These are phyloP conservation scores for Caenorhabditis angaria DNA, from an alignment of 2,888 invertebrate species.

Conservation along the genomic window DNA sequence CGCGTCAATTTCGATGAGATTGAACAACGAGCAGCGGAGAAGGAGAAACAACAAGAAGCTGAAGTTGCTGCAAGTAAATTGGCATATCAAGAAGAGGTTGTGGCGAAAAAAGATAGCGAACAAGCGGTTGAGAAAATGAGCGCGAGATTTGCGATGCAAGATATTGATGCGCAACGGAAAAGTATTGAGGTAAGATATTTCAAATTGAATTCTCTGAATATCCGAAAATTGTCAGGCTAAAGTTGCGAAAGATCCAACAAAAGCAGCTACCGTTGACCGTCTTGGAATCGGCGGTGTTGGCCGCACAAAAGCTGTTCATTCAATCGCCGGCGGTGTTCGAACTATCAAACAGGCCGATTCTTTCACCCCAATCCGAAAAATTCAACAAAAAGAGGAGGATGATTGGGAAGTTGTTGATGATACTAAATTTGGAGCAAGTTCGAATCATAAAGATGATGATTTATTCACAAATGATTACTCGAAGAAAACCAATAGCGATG, in stretches of 20 bases:
- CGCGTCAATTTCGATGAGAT: conserved; percentile 90
- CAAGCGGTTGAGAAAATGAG: conserved; percentile 68
- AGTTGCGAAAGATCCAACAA: conserved; percentile 80
- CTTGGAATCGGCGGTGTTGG: conserved; percentile 84
- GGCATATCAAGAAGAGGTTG: conserved; percentile 41
- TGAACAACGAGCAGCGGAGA: conserved; percentile 87
- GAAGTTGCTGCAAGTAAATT: conserved; percentile 47
- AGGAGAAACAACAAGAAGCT: conserved; percentile 78
- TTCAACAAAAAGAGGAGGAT: conserved; percentile 49
- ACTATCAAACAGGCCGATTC: conserved; percentile 60
- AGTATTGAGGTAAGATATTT: conserved; percentile 68
- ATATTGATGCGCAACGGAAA: conserved; percentile 76
- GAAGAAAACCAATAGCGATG: conserved; percentile 55
- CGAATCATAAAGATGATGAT: conserved; percentile 46
- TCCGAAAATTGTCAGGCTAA: conserved; percentile 41
- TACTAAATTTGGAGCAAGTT: conserved; percentile 4
- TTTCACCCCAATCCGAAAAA: conserved; percentile 21
- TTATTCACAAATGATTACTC: conserved; percentile 49
- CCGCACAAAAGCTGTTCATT: conserved; percentile 58
- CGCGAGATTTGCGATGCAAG: conserved; percentile 81
- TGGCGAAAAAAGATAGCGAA: conserved; percentile 21
- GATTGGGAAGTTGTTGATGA: conserved; percentile 69
- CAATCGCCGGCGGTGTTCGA: conserved; percentile 65
- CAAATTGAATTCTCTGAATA: not conserved
- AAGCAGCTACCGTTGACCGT: conserved; percentile 87